Base-by-base conservation (phyloP, 2,888 invertebrate genomes). In the Ashinkailepas kermadecensis region DNA sequence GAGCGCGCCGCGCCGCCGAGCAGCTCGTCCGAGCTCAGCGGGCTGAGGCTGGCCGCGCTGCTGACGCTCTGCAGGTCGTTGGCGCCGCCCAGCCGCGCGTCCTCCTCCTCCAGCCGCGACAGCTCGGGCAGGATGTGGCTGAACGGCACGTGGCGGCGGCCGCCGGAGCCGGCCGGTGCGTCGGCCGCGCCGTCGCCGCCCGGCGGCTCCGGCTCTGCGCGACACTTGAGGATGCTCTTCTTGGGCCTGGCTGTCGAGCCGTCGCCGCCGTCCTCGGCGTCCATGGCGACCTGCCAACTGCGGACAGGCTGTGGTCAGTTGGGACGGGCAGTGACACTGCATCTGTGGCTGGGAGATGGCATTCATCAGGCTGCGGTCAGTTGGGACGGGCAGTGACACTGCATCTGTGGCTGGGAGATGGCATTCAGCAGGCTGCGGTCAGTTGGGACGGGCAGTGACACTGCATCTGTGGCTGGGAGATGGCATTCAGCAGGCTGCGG, bases 41-140 rank as follows among this genome's bases (percentile, higher is more conserved):
- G 74, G 21, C 74, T 74, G 21, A 74, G 74, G 54, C 74, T 74
- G 74, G 74, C 74, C 21, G 74, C 74, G 74, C 74, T 74, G 56
- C 74, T 74, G 56, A 74, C 74, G 21, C 54, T 56, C 74, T 74
- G 74, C 74, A 74, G 74, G 74, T 74, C 74, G 70, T 4, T 15
- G 39, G 39, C 70, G 25, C 70, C 18, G 70, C 70, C 74, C 56
- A 56, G 74, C 56, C 74, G 74, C 23, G 25, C 74, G 74, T 74
- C 74, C 54, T 74, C 74, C 74, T 39, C 74, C 56, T 74, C 74
- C 56, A 74, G 74, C 21, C 56, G 74, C 21, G 74, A 74, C 56
- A 74, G 74, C 74, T 74, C 74, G 18, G 74, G 74, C 13, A 74
- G 54, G 54, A 74, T 56, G 74, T 21, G 74, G 3, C 74, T 74